Evolutionary conservation across 2,888 invertebrate genomes (phyloP), one percentile per base, ranked within the genome.

Genomic region (Platyscelio sp.): DNA sequence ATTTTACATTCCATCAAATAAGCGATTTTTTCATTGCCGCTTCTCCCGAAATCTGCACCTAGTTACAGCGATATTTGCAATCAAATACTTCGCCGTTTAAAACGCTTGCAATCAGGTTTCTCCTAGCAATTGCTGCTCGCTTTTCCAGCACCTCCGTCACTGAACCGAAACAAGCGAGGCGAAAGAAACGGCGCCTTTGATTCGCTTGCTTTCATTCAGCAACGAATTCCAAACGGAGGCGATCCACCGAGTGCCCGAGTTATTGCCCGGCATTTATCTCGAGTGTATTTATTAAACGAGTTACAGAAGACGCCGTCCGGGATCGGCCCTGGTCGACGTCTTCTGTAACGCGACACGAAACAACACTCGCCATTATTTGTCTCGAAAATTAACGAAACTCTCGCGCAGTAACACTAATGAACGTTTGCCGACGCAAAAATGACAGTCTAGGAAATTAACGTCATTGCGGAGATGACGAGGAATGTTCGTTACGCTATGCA

Each of bases 141-240:
- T 60, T 33, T 33, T 46, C 33, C 54, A 2, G 26, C 18, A 51
- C 24, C 68, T n/a, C 56, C 4, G 67, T 2, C 58, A 29, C 11
- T 27, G 46, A 27, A 67, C 33, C 43, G 26, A 33, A 67, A 60
- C 49, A 68, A 43, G 33, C 58, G 27, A 60, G 46, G 61, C 54
- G 77, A 77, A 77, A 77, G 68, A 77, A 77, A 68, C 61, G 51
- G 54, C 49, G 60, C 15, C 51, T 68, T 68, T 70, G 70, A 77
- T 77, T 68, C 68, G 43, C 51, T 70, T 51, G 18, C 60, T 77
- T 60, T 22, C 68, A 77, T 67, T 77, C 49, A 77, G 18, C 40
- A 40, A 20, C 61, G 63, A 60, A 51, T 38, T 40, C 38, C 1
- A 38, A 54, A 54, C 40, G 74, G 60, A 26, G 43, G 40, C 20